A percentile compares a stretch with the other conserved stretches of the same genome.
phyloP scores from a whole-genome alignment of 1,140 invertebrate species.

The Drosophila lacertosa region DNA sequence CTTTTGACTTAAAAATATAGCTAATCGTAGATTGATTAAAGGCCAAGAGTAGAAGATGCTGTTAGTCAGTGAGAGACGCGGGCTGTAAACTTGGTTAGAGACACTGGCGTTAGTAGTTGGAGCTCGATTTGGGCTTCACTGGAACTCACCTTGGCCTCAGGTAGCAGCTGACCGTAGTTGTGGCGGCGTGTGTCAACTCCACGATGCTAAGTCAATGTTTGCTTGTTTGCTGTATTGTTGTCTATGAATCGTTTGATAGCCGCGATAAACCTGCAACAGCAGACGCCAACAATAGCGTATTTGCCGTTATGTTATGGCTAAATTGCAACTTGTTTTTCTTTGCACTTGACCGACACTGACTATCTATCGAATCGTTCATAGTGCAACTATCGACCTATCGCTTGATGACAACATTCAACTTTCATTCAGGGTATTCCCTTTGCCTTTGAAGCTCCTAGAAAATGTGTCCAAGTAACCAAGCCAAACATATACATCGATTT shows the following conservation, averaged over 20 bases:
- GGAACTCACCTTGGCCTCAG: conserved; percentile 38
- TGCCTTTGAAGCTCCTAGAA: neutral
- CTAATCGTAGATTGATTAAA: conserved; percentile 3
- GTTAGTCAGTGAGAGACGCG: conserved; percentile 25
- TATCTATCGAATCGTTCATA: conserved; percentile 26
- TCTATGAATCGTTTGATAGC: neutral
- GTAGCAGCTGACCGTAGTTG: conserved; percentile 45
- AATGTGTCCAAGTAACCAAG: too few relatives aligned
- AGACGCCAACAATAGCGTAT: conserved; percentile 29
- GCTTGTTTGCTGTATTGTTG: neutral
- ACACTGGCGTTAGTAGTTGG: conserved; percentile 35
- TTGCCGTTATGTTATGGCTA: conserved; percentile 41
- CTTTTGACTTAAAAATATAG: neutral
- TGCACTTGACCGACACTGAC: conserved; percentile 14
- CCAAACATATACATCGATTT: too few relatives aligned
- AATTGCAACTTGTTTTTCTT: conserved; percentile 33
- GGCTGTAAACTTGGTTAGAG: conserved; percentile 46
- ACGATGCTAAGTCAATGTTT: conserved; percentile 13
- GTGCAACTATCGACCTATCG: neutral
- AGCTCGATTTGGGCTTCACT: conserved; percentile 4
- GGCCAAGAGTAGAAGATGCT: conserved; percentile 10
- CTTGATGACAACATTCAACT: neutral
- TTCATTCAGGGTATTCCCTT: neutral
- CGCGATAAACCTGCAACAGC: conserved; percentile 7
- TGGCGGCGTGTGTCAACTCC: conserved; percentile 24